Conservation (phyloP, 2,113 vertebrate species). For the Phalacrocorax aristotelis region DNA sequence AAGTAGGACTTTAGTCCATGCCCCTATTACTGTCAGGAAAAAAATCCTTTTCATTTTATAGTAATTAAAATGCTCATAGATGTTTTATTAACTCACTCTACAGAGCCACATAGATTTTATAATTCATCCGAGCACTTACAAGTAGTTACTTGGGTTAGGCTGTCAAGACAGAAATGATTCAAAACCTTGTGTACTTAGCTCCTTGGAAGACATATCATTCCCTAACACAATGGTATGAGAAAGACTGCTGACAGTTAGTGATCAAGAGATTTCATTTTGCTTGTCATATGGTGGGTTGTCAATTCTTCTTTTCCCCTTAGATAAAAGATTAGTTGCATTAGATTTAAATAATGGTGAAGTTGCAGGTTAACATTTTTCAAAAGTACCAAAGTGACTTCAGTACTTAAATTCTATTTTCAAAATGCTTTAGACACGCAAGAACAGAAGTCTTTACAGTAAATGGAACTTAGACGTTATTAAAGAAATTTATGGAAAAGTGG, state of each 20-base stretch:
- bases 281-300: conserved; percentile 68
- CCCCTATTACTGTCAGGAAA: background rate
- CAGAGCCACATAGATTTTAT: conserved; percentile 45
- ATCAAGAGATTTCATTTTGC: conserved; percentile 71
- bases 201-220: conserved; percentile 66
- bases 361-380: conserved; percentile 57
- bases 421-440: background rate
- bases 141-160: conserved; percentile 60
- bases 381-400: conserved; percentile 45
- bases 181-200: conserved; percentile 54
- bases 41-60: background rate
- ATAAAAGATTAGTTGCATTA: conserved; percentile 65
- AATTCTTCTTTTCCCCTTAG: conserved; percentile 60
- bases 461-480: background rate
- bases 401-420: conserved; percentile 53
- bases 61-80: conserved; percentile 52
- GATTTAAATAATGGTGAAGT: conserved; percentile 66
- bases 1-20: background rate
- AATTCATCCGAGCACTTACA: conserved; percentile 59
- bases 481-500: background rate
- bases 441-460: background rate
- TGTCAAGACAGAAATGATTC: conserved; percentile 65
- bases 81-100: conserved; percentile 51
- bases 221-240: conserved; percentile 66
- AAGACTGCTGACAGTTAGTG: conserved; percentile 65